These are phyloP conservation scores for Pao palembangensis DNA, from an alignment of 2,113 vertebrate genomes.

Conservation along the genomic window DNA sequence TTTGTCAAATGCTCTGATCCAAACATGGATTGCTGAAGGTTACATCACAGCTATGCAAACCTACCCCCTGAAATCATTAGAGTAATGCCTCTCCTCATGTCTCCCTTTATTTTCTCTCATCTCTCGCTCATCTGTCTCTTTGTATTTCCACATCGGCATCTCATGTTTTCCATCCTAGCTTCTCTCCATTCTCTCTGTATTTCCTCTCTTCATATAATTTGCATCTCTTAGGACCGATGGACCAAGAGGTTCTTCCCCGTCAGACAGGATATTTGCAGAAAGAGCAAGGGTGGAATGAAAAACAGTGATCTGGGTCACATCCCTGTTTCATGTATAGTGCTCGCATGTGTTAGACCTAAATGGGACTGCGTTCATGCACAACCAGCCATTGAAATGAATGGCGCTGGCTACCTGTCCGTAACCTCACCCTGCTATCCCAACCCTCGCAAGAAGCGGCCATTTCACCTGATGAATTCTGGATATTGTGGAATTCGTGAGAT, in stretches of 20 bases:
- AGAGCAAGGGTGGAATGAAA: conserved; percentile 7
- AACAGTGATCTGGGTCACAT: conserved; percentile 58
- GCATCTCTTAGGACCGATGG: conserved; percentile 27
- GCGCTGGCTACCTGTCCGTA: conserved; percentile 40
- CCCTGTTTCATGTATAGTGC: conserved; percentile 48
- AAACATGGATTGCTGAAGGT: conserved; percentile 59
- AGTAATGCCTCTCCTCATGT: conserved; percentile 37
- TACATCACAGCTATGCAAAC: conserved; percentile 59
- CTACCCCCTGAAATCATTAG: conserved; percentile 58
- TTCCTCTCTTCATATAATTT: conserved; percentile 33
- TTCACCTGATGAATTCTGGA: not conserved
- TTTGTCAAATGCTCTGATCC: conserved; percentile 42
- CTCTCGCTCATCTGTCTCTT: conserved; percentile 47
- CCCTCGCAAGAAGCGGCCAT: conserved; percentile 16
- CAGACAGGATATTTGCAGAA: conserved; percentile 33
- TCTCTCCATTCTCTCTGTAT: conserved; percentile 12
- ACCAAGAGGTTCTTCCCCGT: conserved; percentile 26
- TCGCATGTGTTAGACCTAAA: conserved; percentile 42
- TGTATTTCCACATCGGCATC: conserved; percentile 44
- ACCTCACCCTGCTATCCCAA: conserved; percentile 27
- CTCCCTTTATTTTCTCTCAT: conserved; percentile 42
- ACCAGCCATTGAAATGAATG: conserved; percentile 37
- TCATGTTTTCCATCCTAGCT: conserved; percentile 25
- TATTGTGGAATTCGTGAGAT: conserved; percentile 31
- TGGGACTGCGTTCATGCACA: conserved; percentile 36